Evolutionary conservation across 2,113 vertebrate genomes (phyloP).

Genomic region (Podarcis raffonei): DNA sequence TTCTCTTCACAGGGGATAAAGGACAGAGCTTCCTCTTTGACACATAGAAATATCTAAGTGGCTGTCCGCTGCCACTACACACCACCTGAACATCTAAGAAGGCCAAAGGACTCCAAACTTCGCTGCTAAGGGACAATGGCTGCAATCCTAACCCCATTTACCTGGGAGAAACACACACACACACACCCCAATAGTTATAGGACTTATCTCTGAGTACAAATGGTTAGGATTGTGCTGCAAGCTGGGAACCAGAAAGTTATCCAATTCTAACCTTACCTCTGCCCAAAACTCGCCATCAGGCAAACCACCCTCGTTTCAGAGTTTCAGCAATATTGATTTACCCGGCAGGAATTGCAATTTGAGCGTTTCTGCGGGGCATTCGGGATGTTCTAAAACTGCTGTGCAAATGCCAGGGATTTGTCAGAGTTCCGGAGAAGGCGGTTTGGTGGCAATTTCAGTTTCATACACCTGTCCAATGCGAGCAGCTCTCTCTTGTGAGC

Average conservation of each 20-base stretch:
- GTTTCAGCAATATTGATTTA: neutral
- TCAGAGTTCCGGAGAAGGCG: neutral
- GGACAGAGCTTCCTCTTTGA: neutral
- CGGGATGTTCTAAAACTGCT: neutral
- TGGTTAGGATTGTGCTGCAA: too few species aligned
- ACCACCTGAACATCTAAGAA: neutral
- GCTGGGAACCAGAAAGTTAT: too few species aligned
- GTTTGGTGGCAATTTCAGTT: neutral
- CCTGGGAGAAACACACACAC: too few species aligned
- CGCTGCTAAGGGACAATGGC: neutral
- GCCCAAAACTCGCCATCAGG: neutral
- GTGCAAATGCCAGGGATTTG: neutral
- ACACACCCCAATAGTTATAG: too few species aligned
- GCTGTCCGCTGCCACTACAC: neutral
- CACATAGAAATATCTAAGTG: neutral
- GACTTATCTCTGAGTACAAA: too few species aligned
- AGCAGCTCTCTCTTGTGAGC: neutral
- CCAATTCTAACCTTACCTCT: neutral
- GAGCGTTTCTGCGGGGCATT: neutral
- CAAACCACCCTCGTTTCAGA: too few species aligned
- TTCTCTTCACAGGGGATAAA: neutral
- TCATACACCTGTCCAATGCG: neutral
- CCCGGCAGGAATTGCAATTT: neutral
- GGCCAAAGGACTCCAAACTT: neutral
- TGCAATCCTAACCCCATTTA: too few species aligned